phyloP scores from a whole-genome alignment of 2,797 vertebrate species.

The Pseudochirops corinnae region DNA sequence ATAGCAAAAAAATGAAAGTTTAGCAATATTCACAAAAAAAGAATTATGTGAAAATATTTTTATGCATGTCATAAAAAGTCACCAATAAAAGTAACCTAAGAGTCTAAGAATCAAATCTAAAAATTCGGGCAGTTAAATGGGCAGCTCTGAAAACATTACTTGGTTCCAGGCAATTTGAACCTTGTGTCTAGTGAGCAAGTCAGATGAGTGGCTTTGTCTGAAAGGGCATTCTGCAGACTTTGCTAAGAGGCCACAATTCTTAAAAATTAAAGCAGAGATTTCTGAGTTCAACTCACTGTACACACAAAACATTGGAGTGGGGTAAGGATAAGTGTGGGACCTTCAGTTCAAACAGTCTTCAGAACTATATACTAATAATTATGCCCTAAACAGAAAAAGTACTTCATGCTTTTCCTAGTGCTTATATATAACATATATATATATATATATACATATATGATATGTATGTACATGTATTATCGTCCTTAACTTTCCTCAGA shows the following conservation, averaged over 20 bases:
- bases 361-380: constrained; percentile 5
- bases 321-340: neutral
- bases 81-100: constrained; percentile 67
- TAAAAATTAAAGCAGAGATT: constrained; percentile 71
- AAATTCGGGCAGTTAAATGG: constrained; percentile 51
- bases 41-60: constrained; percentile 72
- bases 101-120: constrained; percentile 55
- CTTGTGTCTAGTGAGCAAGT: constrained; percentile 66
- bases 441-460: neutral
- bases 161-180: constrained; percentile 74
- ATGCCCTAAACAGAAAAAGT: neutral
- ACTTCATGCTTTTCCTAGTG: constrained; percentile 30
- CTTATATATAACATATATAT: neutral
- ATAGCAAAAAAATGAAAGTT: constrained; percentile 70
- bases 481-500: neutral
- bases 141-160: constrained; percentile 69
- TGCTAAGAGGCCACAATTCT: constrained; percentile 69
- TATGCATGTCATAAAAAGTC: constrained; percentile 53
- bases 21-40: constrained; percentile 65
- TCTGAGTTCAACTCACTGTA: constrained; percentile 56
- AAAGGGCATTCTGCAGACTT: constrained; percentile 77
- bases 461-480: neutral
- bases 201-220: constrained; percentile 75
- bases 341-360: constrained; percentile 37
- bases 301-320: constrained; percentile 15